These are phyloP conservation scores for Drosophila bocqueti DNA, from an alignment of 1,140 invertebrate genomes.

Conservation along the genomic window DNA sequence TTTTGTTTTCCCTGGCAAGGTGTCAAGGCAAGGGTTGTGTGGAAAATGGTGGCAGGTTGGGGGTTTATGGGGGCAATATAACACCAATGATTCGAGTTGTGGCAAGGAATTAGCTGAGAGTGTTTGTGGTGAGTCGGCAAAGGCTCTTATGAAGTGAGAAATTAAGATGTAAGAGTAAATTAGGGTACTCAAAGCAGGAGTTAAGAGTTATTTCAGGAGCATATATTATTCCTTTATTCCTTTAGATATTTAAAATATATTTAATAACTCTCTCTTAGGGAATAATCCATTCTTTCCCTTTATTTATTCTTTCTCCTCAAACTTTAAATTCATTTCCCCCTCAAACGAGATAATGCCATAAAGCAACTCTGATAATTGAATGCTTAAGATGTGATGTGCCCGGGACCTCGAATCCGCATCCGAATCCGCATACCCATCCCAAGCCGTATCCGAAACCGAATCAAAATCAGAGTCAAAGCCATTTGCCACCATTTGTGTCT, in stretches of 20 bases:
- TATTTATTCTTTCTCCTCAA: neutral
- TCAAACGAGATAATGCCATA: conserved; percentile 12
- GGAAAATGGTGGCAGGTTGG: neutral
- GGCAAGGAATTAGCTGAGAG: conserved; percentile 19
- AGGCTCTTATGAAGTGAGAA: neutral
- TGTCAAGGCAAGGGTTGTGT: conserved; percentile 18
- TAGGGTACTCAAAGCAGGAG: neutral
- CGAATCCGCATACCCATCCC: conserved; percentile 4
- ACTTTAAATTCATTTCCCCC: neutral
- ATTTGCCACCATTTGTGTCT: conserved; percentile 52
- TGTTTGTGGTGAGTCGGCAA: conserved; percentile 1
- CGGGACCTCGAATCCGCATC: conserved; percentile 6
- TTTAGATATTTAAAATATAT: neutral
- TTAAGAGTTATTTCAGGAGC: neutral
- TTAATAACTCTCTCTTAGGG: neutral
- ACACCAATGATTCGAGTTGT: conserved; percentile 6
- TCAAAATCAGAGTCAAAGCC: conserved; percentile 47
- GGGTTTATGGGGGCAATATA: conserved; percentile 9
- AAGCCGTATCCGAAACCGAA: conserved; percentile 27
- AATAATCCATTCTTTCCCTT: neutral
- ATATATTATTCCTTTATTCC: neutral
- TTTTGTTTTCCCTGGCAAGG: conserved; percentile 54
- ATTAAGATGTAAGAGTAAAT: neutral
- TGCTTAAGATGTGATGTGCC: conserved; percentile 50
- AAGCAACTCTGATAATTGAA: conserved; percentile 37